Evolutionary conservation across 2,797 vertebrate species (phyloP), one percentile per base, ranked within the genome.

Genomic region (Phataginus tetradactyla): DNA sequence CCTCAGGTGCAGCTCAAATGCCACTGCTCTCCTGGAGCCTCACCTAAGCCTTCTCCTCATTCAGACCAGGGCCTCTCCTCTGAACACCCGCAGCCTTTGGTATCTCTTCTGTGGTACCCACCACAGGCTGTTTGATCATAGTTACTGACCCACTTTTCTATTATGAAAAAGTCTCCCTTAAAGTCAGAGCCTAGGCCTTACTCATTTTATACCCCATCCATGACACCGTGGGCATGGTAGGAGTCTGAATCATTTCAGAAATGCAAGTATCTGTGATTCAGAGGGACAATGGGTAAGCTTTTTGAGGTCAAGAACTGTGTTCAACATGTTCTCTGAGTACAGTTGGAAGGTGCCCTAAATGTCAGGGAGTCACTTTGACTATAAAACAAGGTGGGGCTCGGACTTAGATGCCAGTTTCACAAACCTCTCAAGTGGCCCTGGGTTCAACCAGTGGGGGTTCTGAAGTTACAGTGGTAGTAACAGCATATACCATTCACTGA

Each of bases 221-320:
- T 0, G 6, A 39, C 37, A 2, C 4, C 1, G 4, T 32, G 39
- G 21, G 27, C 9, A 0, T 3, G 32, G 57, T 42, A 77, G 27
- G 25, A 23, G 1, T 79, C 21, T 42, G 27, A 37, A 8, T 61
- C 25, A 11, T 27, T 15, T 37, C 34, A 49, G 64, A 69, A 77
- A 23, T 86, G 27, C 37, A 42, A 45, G 34, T 7, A 9, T 49
- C 51, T 23, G 0, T 64, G 79, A 83, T 51, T 23, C 45, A n/a
- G 39, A 63, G 57, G 51, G 39, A 27, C 69, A 72, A 3, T 72
- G n/a, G 14, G 4, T 10, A n/a, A 23, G 51, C 10, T 64, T 42
- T 51, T 37, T 4, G 23, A 72, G 49, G 39, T 21, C 39, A 39
- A 39, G 64, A 51, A 20, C 69, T 13, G 5, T 61, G 72, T 39